Conservation (phyloP, 2,113 vertebrate species). For the Asarcornis scutulata region DNA sequence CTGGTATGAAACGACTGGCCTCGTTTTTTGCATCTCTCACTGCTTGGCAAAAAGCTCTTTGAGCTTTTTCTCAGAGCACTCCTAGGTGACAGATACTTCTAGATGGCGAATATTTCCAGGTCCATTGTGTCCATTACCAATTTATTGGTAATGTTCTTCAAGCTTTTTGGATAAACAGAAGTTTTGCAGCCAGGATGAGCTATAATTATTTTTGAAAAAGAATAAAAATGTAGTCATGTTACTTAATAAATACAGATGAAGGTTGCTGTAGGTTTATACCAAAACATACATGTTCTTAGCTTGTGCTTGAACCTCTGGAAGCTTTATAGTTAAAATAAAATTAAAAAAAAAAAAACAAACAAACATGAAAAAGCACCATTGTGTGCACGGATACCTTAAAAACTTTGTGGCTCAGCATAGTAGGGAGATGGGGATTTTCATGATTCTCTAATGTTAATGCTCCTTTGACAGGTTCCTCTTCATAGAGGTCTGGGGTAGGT, state of each 20-base stretch:
- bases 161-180: not conserved
- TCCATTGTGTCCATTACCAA: not conserved
- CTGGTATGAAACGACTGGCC: not conserved
- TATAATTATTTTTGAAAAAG: not conserved
- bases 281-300: not conserved
- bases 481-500: not conserved
- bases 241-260: not conserved
- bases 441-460: not conserved
- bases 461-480: not conserved
- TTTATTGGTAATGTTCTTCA: not conserved
- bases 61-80: not conserved
- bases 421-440: not conserved
- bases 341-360: too few relatives aligned
- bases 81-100: not conserved
- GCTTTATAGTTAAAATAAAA: not conserved
- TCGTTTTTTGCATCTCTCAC: not conserved
- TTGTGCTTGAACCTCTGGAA: not conserved
- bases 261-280: not conserved
- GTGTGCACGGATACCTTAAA: not conserved
- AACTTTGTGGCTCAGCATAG: too few relatives aligned
- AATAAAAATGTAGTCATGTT: not conserved
- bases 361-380: not conserved
- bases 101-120: not conserved
- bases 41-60: not conserved
- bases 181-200: not conserved